These are phyloP conservation scores for Bhutanitis thaidina DNA, from an alignment of 2,888 invertebrate species.

Conservation along the genomic window DNA sequence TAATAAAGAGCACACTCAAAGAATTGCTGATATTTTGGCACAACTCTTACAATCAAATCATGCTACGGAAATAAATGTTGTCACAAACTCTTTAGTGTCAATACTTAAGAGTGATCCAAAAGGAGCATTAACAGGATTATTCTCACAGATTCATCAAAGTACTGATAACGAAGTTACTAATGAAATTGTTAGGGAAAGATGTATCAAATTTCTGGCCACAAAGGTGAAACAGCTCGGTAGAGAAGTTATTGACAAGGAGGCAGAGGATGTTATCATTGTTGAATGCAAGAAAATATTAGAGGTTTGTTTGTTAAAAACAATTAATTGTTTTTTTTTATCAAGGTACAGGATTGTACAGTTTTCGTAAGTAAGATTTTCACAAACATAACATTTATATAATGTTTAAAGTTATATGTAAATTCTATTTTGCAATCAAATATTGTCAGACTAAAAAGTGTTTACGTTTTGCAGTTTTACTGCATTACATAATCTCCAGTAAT, in stretches of 20 bases:
- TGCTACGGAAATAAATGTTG: conserved; percentile 89
- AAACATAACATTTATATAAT: too few species aligned
- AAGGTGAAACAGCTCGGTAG: conserved; percentile 90
- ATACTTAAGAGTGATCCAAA: conserved; percentile 87
- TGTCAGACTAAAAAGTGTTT: too few species aligned
- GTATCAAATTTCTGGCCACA: conserved; percentile 91
- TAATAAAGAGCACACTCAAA: conserved; percentile 88
- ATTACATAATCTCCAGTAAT: too few species aligned
- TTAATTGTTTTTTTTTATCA: too few species aligned
- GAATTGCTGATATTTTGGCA: conserved; percentile 94
- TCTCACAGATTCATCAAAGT: conserved; percentile 77
- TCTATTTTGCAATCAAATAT: too few species aligned
- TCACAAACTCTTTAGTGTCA: conserved; percentile 89
- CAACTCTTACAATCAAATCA: conserved; percentile 95
- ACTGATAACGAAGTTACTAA: conserved; percentile 74
- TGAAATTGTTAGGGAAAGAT: conserved; percentile 90
- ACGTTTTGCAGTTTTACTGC: too few species aligned
- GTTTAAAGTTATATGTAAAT: too few species aligned
- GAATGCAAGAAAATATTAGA: conserved; percentile 92
- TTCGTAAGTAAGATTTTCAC: too few species aligned
- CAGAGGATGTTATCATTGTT: conserved; percentile 90
- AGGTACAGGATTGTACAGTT: too few species aligned
- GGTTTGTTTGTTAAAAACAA: conserved; percentile 56
- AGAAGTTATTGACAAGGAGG: conserved; percentile 88
- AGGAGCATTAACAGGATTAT: conserved; percentile 78